Conservation (phyloP, 2,888 invertebrate species). For the Plebejus argus region DNA sequence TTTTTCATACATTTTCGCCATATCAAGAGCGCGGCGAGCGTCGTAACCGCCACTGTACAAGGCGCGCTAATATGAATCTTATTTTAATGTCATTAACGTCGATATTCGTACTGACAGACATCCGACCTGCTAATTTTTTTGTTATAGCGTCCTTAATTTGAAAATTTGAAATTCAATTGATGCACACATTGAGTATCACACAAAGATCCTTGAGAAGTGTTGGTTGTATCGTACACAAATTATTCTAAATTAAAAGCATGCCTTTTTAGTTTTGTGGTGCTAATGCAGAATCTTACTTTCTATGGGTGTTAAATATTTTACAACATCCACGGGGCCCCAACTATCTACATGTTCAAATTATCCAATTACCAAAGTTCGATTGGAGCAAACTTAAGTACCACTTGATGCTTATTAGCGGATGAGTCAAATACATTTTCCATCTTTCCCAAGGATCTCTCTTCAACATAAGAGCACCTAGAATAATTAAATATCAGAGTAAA, state of each 20-base stretch:
- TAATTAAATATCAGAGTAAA: slow-evolving; percentile 46
- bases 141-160: no score
- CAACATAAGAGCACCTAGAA: slow-evolving; percentile 81
- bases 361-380: slow-evolving; percentile 76
- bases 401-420: slow-evolving; percentile 79
- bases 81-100: no score
- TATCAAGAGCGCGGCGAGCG: no score
- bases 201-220: slow-evolving; percentile 28
- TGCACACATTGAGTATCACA: not conserved
- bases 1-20: no score
- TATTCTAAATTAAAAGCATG: slow-evolving; percentile 6
- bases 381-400: slow-evolving; percentile 80
- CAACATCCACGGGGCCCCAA: slow-evolving; percentile 33
- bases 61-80: no score
- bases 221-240: not conserved
- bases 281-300: not conserved
- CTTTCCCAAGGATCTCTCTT: slow-evolving; percentile 79
- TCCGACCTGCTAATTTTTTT: no score
- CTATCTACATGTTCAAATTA: slow-evolving; percentile 49
- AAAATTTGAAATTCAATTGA: not conserved
- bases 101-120: no score
- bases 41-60: no score
- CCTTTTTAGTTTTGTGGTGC: not conserved
- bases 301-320: slow-evolving; percentile 33
- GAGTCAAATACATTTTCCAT: slow-evolving; percentile 78